Evolutionary conservation across 2,888 invertebrate species (phyloP).

Genomic region (Diarsia mendica): DNA sequence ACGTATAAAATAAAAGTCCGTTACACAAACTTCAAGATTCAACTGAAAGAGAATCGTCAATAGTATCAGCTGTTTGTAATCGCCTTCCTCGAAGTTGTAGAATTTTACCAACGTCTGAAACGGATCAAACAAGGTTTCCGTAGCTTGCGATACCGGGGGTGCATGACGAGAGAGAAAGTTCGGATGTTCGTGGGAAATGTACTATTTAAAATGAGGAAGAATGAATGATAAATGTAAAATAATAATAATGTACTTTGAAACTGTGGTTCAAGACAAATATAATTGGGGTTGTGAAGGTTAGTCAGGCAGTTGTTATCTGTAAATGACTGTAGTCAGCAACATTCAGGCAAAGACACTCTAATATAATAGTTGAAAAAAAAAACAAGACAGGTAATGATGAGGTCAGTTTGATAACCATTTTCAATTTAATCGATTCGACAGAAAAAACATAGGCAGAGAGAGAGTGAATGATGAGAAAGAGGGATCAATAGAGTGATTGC

Average conservation of each 20-base stretch:
- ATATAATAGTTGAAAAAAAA: not conserved
- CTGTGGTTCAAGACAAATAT: not conserved
- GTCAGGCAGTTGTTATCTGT: not conserved
- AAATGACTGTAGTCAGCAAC: not conserved
- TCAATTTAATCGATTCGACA: not conserved
- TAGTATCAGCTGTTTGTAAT: conserved; percentile 45
- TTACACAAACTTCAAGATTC: not conserved
- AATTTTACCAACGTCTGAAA: conserved; percentile 28
- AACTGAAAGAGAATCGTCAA: conserved; percentile 34
- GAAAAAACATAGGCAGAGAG: not conserved
- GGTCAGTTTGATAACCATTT: not conserved
- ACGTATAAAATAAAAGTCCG: not conserved
- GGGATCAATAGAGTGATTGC: not conserved
- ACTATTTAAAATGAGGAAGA: conserved; percentile 33
- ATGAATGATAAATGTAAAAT: conserved; percentile 41
- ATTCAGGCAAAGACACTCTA: not conserved
- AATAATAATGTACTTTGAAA: too few relatives aligned
- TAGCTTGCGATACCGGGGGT: not conserved
- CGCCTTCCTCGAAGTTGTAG: conserved; percentile 27
- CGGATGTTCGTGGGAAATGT: conserved; percentile 43
- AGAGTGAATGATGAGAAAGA: not conserved
- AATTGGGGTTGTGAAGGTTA: not conserved
- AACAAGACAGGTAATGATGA: not conserved
- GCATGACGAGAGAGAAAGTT: conserved; percentile 24
- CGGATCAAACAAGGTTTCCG: not conserved